A percentile compares a stretch with the other conserved stretches of the same genome.
Conservation (phyloP, 2,113 vertebrate species). For the Colius striatus region DNA sequence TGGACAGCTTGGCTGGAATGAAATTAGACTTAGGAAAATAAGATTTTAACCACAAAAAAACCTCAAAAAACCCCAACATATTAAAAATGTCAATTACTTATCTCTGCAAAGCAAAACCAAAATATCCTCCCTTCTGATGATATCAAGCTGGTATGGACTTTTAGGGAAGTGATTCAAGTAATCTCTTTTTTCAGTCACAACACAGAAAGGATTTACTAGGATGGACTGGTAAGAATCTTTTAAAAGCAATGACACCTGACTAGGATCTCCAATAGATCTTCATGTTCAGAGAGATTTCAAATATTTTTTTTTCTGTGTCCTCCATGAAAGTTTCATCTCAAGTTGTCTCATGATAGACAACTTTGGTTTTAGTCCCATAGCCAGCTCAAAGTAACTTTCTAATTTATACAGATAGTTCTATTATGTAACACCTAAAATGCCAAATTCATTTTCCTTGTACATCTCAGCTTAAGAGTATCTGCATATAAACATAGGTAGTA, state of each 20-base stretch:
- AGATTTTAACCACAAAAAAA: not conserved
- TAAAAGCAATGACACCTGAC: not conserved
- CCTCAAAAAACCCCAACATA: too few relatives aligned
- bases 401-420: not conserved
- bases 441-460: not conserved
- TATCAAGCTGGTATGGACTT: not conserved
- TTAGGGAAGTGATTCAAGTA: not conserved
- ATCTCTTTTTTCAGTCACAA: not conserved
- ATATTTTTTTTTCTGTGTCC: not conserved
- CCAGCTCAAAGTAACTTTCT: not conserved
- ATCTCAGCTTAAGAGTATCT: not conserved
- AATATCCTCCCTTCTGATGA: not conserved
- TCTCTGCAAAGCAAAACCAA: not conserved
- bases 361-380: not conserved
- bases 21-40: not conserved
- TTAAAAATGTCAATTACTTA: not conserved
- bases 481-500: not conserved
- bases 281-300: not conserved
- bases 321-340: not conserved
- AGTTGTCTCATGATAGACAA: not conserved
- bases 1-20: not conserved
- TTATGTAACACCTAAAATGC: not conserved
- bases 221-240: not conserved
- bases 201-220: not conserved
- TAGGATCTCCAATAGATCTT: not conserved